These are phyloP conservation scores for Oncorhynchus mykiss DNA, from an alignment of 2,113 vertebrate species.

Conservation along the genomic window DNA sequence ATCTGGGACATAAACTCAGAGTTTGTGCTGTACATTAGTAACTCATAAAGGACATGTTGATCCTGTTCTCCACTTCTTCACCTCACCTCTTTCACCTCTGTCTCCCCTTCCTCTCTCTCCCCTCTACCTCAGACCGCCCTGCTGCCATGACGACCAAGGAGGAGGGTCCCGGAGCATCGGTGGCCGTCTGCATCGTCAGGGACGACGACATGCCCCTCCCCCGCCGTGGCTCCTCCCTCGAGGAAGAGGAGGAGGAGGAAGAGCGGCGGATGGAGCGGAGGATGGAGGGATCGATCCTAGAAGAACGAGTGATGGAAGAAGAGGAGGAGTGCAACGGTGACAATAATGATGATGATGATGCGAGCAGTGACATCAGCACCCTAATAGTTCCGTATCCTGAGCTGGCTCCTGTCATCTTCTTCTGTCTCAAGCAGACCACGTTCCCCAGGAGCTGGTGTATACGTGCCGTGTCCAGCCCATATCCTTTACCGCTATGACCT, in stretches of 20 bases:
- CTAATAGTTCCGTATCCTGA: slow-evolving; percentile 87
- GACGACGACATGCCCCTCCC: slow-evolving; percentile 37
- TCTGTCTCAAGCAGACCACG: slow-evolving; percentile 94
- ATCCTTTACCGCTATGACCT: slow-evolving; percentile 80
- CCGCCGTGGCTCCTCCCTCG: slow-evolving; percentile 39
- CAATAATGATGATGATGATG: slow-evolving; percentile 61
- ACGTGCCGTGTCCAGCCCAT: slow-evolving; percentile 95
- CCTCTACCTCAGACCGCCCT: slow-evolving; percentile 62
- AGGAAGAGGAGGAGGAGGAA: slow-evolving; percentile 35
- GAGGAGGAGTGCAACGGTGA: slow-evolving; percentile 47
- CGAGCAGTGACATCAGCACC: slow-evolving; percentile 72
- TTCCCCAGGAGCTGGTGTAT: slow-evolving; percentile 93
- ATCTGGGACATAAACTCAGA: not conserved
- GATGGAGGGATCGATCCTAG: slow-evolving; percentile 57
- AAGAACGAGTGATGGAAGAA: slow-evolving; percentile 42
- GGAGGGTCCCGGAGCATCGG: slow-evolving; percentile 61
- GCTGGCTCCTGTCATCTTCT: slow-evolving; percentile 91
- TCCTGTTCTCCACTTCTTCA: slow-evolving; percentile 15
- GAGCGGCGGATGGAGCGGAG: slow-evolving; percentile 34
- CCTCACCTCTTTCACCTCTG: not conserved
- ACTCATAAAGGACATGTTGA: not conserved
- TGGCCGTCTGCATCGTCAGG: slow-evolving; percentile 26
- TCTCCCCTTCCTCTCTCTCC: not conserved
- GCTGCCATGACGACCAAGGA: slow-evolving; percentile 81
- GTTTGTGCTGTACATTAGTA: not conserved